Conservation (phyloP, 2,888 invertebrate species). For the Oxyteleia sp. region DNA sequence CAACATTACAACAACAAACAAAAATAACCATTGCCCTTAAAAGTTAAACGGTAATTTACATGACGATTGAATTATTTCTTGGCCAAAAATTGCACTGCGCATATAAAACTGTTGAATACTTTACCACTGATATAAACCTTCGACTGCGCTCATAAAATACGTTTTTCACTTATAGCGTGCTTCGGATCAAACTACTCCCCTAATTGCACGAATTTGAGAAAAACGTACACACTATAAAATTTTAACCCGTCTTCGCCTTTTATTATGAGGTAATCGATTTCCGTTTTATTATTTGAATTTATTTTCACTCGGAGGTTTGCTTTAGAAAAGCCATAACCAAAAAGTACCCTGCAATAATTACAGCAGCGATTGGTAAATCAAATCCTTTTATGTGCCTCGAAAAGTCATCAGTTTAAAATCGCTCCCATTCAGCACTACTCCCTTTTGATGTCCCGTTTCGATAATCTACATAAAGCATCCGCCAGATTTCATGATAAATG, state of each 20-base stretch:
- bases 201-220: conserved; percentile 26
- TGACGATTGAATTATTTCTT: conserved; percentile 15
- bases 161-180: conserved; percentile 30
- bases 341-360: not conserved
- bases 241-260: conserved; percentile 23
- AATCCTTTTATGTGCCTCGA: not conserved
- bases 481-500: conserved; percentile 37
- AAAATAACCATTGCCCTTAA: no score
- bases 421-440: conserved; percentile 3
- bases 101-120: conserved; percentile 37
- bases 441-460: conserved; percentile 16
- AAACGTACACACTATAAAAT: conserved; percentile 13
- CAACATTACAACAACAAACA: no score
- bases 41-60: conserved; percentile 15
- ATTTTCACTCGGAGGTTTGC: conserved; percentile 12
- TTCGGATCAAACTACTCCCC: conserved; percentile 30
- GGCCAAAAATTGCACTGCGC: conserved; percentile 29
- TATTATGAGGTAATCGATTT: conserved; percentile 29
- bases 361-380: not conserved
- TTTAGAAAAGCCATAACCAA: not conserved
- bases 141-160: conserved; percentile 20
- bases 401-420: conserved; percentile 27
- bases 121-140: conserved; percentile 31
- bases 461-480: conserved; percentile 20
- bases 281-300: conserved; percentile 8